Evolutionary conservation across 2,888 invertebrate species (phyloP), one percentile per base, ranked within the genome.

Genomic region (Xylocampa areola): DNA sequence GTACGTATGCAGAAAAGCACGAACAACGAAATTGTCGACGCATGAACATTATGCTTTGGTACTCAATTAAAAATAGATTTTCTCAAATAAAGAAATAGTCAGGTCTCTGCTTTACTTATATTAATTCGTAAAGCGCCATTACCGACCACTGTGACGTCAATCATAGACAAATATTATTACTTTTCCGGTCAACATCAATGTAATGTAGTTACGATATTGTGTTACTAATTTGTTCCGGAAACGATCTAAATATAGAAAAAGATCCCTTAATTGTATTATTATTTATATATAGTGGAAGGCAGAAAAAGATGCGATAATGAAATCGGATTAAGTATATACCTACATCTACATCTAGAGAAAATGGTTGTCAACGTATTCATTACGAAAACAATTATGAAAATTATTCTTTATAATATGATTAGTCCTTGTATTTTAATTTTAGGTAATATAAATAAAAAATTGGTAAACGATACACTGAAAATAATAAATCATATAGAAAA

Each of bases 161-260:
- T n/a, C 47, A 45, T 54, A 49, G 44, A 50, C 35, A 65, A 69
- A 70, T 65, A 60, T 68, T 60, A 43, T 40, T 45, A 41, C 45
- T 60, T 51, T 54, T 52, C 72, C 50, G 51, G 51, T 23, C 51
- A 55, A 35, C 29, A 45, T 32, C 7, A 39, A 27, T 48, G 57
- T 57, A 44, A 43, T 50, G 39, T 17, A 35, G 30, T 53, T 27
- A 29, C 23, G 52, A 50, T 65, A 62, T 61, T 55, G 21, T 48
- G 50, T 72, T 66, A 58, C 59, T 73, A 73, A 73, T 73, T 69
- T 19, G 44, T 63, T 63, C 40, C 59, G 68, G 68, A 58, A 61
- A 35, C 33, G 25, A 10, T 61, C 68, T 54, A 55, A 65, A 51
- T 55, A 67, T 63, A 67, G 68, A 29, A 40, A 50, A 40, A 29